phyloP scores from a whole-genome alignment of 2,797 vertebrate genomes.

The Sebastes taczanowskii region DNA sequence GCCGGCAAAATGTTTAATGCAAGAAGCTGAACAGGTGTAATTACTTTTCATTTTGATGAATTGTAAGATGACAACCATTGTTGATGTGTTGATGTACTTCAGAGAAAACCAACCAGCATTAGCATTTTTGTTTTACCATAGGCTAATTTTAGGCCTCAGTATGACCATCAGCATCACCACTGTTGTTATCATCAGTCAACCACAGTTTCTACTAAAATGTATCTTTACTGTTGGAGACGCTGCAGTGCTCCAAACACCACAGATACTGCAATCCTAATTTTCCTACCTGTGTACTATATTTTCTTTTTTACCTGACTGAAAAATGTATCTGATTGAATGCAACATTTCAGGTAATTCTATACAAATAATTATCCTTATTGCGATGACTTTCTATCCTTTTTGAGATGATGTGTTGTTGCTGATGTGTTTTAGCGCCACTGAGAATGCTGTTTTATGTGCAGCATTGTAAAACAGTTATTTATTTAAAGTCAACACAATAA shows the following conservation, averaged over 20 bases:
- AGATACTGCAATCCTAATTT: no score
- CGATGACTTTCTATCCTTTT: neutral
- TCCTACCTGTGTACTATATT: no score
- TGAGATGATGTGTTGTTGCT: neutral
- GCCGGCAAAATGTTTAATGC: slow-evolving; percentile 46
- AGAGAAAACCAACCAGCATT: slow-evolving; percentile 12
- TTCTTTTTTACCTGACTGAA: no score
- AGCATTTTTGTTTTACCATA: neutral
- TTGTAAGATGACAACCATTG: slow-evolving; percentile 19
- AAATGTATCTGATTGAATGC: neutral
- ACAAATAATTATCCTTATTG: neutral
- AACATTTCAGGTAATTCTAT: neutral
- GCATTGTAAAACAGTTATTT: neutral
- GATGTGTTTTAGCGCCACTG: neutral
- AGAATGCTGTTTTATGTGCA: neutral
- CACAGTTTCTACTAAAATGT: neutral
- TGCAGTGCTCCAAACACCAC: neutral
- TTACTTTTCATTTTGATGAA: slow-evolving; percentile 46
- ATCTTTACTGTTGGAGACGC: neutral
- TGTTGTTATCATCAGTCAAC: neutral
- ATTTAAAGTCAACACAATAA: neutral
- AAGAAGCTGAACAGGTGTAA: slow-evolving; percentile 41
- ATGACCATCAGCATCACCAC: neutral
- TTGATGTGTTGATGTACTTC: slow-evolving; percentile 37
- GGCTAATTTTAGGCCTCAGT: neutral